Evolutionary conservation across 2,888 invertebrate species (phyloP), one percentile per base, ranked within the genome.

Genomic region (Tryphoninae sp.): DNA sequence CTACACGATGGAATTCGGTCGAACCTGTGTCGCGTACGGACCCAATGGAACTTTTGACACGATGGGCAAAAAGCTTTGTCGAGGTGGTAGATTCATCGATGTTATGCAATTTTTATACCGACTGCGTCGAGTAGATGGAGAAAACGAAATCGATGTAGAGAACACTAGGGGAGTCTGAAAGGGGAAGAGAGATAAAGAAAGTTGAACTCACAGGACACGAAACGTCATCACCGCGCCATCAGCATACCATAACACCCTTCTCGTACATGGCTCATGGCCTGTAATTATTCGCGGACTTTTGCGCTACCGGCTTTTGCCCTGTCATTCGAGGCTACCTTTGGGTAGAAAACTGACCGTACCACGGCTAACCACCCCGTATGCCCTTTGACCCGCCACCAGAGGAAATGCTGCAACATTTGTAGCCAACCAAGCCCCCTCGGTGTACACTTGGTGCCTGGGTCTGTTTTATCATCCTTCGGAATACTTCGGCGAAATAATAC

Each of bases 211-310:
- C n/a, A 9, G 53, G 49, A 61, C 40, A 42, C 23, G 19, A 16
- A 49, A 51, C n/a, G 61, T 19, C 68, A 13, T 53, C 61, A 40
- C 33, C 23, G 59, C 9, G 71, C 49, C 33, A 33, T 33, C 33
- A 33, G 33, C 33, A 33, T 33, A n/a, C 55, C 42, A 55, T 16
- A 74, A 76, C 74, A 42, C 13, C 53, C 62, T 71, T 16, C 58
- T 55, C 58, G 42, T 58, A 68, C 72, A 51, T 62, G 65, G 78
- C 23, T 49, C 40, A 33, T 33, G 82, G 78, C 74, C 85, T 88
- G 83, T 87, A 88, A 88, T 88, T 88, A 88, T 83, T 78, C 83
- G 84, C 78, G 62, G 84, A 87, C 84, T 85, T 85, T 81, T 81
- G 81, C 26, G 51, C 33, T 33, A 4, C 33, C 33, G 62, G 59